These are phyloP conservation scores for Myripristis jacobus DNA, from an alignment of 2,797 vertebrate species.

Conservation along the genomic window DNA sequence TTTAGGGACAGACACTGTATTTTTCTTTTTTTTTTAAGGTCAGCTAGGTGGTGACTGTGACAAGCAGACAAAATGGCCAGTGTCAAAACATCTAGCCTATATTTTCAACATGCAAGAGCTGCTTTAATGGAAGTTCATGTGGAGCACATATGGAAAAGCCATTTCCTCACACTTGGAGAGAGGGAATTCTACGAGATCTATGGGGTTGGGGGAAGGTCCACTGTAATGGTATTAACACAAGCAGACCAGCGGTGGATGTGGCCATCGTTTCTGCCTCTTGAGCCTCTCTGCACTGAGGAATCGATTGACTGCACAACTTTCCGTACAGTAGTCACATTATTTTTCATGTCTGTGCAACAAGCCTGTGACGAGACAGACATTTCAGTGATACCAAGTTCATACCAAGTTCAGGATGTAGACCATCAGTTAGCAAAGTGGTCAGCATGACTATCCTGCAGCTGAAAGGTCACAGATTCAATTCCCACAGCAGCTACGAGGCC, in stretches of 20 bases:
- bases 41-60: neutral
- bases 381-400: too few species aligned
- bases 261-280: neutral
- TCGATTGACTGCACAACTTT: neutral
- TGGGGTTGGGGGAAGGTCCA: conserved; percentile 26
- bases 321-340: neutral
- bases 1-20: neutral
- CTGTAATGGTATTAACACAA: conserved; percentile 70
- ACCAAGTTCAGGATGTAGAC: neutral
- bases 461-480: neutral
- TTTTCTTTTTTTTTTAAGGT: neutral
- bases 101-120: neutral
- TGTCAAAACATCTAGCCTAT: neutral
- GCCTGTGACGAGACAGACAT: neutral
- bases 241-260: conserved; percentile 26
- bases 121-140: conserved; percentile 25
- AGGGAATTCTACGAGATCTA: conserved; percentile 44
- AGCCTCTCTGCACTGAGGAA: conserved; percentile 12
- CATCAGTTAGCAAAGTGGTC: neutral
- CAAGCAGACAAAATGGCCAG: neutral
- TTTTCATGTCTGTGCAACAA: neutral
- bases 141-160: conserved; percentile 73
- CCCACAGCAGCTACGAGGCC: too few species aligned
- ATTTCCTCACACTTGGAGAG: conserved; percentile 74
- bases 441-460: neutral